Percentiles rank a stretch among this genome's conserved stretches.
These are phyloP conservation scores for Bombus fervidus DNA, from an alignment of 1,140 invertebrate genomes.

Conservation along the genomic window DNA sequence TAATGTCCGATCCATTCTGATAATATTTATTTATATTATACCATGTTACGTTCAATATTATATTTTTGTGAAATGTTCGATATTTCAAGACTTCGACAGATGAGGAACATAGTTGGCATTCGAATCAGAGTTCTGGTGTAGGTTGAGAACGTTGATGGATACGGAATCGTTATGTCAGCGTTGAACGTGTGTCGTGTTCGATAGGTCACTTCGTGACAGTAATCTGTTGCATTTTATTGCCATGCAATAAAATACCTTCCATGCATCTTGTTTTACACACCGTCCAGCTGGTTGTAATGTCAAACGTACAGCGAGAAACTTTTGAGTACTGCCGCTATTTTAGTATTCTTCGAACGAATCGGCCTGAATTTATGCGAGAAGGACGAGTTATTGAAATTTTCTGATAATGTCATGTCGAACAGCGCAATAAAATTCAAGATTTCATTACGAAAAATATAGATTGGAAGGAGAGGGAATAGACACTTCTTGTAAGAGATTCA, in stretches of 20 bases:
- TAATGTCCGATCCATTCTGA: neutral
- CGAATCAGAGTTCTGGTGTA: neutral
- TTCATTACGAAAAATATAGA: neutral
- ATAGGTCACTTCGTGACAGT: slow-evolving; percentile 56
- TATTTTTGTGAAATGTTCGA: neutral
- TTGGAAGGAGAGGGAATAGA: neutral
- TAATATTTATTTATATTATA: no score
- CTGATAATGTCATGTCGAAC: neutral
- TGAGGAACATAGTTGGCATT: neutral
- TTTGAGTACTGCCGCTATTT: neutral
- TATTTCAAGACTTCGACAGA: slow-evolving; percentile 9
- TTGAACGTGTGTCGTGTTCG: slow-evolving; percentile 38
- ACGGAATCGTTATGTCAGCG: slow-evolving; percentile 1
- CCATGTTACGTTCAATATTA: no score
- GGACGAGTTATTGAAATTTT: neutral
- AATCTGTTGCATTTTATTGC: slow-evolving; percentile 55
- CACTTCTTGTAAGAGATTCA: neutral
- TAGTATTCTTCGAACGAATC: neutral
- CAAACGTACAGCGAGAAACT: slow-evolving; percentile 3
- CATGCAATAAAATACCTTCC: slow-evolving; percentile 51
- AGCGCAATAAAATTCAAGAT: neutral
- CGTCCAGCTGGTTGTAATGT: slow-evolving; percentile 22
- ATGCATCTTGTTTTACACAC: slow-evolving; percentile 52
- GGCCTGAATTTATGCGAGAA: neutral
- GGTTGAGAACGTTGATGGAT: slow-evolving; percentile 17